A percentile compares a stretch with the other conserved stretches of the same genome.
Conservation (phyloP, 1,140 invertebrate species). For the Hycleus cichorii region DNA sequence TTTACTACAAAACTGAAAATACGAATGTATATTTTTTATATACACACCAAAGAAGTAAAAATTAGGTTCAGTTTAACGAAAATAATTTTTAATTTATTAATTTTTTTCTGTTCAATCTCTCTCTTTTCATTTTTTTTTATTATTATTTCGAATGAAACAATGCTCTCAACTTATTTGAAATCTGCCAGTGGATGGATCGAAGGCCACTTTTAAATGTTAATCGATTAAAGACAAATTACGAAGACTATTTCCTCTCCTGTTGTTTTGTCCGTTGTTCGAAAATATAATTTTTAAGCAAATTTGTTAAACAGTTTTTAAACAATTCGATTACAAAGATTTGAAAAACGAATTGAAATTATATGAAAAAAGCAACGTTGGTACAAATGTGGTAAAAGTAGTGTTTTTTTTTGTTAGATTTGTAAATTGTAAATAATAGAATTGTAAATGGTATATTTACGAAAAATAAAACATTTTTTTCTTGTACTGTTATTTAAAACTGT, state of each 20-base stretch:
- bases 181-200: background rate
- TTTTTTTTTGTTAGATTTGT: slow-evolving; percentile 29
- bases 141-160: slow-evolving; percentile 1
- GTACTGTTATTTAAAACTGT: background rate
- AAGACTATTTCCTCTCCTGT: background rate
- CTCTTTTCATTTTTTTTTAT: background rate
- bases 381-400: slow-evolving; percentile 30
- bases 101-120: slow-evolving; percentile 1
- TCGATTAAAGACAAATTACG: background rate
- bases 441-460: slow-evolving; percentile 30
- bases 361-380: slow-evolving; percentile 23
- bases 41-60: slow-evolving; percentile 42
- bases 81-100: slow-evolving; percentile 12
- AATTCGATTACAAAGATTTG: slow-evolving; percentile 2
- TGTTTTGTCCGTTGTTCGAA: background rate
- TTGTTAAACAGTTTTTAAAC: background rate
- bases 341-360: slow-evolving; percentile 10
- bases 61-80: slow-evolving; percentile 28
- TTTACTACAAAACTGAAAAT: slow-evolving; percentile 40
- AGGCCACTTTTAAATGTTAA: background rate
- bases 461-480: slow-evolving; percentile 20
- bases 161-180: background rate
- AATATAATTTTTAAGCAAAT: slow-evolving; percentile 2
- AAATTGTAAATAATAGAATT: slow-evolving; percentile 27
- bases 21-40: slow-evolving; percentile 41